These are phyloP conservation scores for Macrophya annulata DNA, from an alignment of 2,888 invertebrate genomes.

Conservation along the genomic window DNA sequence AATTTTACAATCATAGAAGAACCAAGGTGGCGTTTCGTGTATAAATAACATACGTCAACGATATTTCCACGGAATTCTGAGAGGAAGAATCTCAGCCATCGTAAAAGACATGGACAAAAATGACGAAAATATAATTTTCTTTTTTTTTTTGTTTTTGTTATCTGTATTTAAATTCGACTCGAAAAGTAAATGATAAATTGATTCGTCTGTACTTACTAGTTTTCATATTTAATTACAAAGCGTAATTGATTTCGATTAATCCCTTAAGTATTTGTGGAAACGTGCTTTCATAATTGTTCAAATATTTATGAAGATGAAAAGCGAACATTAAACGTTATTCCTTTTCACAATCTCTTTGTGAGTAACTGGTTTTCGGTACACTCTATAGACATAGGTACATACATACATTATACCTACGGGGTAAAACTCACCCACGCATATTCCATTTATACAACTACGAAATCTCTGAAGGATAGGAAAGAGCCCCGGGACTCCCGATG, in stretches of 20 bases:
- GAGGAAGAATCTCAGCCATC: constrained; percentile 19
- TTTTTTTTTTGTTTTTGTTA: too few relatives aligned
- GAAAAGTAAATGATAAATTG: too few relatives aligned
- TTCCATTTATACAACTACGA: constrained; percentile 13
- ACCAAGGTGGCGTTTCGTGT: neutral
- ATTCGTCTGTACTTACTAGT: too few relatives aligned
- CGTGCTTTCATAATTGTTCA: neutral
- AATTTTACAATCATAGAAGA: constrained; percentile 47
- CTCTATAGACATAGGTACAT: constrained; percentile 3
- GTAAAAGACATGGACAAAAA: neutral
- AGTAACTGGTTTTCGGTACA: neutral
- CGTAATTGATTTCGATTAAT: too few relatives aligned
- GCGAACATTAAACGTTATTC: neutral
- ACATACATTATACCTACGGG: too few relatives aligned
- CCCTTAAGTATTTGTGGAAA: neutral
- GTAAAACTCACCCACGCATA: constrained; percentile 30
- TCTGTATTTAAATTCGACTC: too few relatives aligned
- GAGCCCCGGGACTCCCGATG: constrained; percentile 13
- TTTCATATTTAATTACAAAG: too few relatives aligned
- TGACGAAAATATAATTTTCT: neutral
- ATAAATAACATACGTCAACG: neutral
- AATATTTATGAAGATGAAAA: neutral
- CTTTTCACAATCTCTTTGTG: neutral
- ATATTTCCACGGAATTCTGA: neutral
- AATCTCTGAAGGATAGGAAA: constrained; percentile 24